These are phyloP conservation scores for Monarcha castaneiventris DNA, from an alignment of 2,113 vertebrate species.

Conservation along the genomic window DNA sequence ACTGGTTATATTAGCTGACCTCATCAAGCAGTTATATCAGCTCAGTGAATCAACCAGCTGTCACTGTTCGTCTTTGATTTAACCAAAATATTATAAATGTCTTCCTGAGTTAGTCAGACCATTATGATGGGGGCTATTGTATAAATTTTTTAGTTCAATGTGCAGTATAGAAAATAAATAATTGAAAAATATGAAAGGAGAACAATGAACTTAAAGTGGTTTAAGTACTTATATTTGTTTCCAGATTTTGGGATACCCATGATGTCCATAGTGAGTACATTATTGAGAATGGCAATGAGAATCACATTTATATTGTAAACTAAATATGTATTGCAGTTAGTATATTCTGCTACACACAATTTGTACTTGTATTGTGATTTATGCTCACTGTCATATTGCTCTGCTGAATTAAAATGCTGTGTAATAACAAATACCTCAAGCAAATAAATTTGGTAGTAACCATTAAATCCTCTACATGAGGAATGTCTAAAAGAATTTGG, in stretches of 20 bases:
- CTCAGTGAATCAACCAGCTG: not conserved
- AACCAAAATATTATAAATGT: not conserved
- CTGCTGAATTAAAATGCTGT: not conserved
- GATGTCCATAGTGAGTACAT: not conserved
- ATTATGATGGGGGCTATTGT: accelerated
- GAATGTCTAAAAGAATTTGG: not conserved
- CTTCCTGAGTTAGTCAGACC: not conserved
- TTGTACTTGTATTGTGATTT: not conserved
- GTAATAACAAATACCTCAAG: not conserved
- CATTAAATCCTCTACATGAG: not conserved
- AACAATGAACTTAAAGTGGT: not conserved
- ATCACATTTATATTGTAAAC: not conserved
- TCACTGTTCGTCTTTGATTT: not conserved
- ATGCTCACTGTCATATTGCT: not conserved
- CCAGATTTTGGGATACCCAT: not conserved
- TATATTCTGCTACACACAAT: not conserved
- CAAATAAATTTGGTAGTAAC: not conserved
- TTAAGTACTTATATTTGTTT: not conserved
- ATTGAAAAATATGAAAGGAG: not conserved
- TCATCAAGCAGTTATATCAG: not conserved
- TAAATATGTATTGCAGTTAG: not conserved
- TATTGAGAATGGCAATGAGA: not conserved
- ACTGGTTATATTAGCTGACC: not conserved
- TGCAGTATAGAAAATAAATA: not conserved
- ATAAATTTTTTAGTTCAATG: not conserved